Conservation (phyloP, 2,888 invertebrate genomes). For the Tricholauxania praeusta region DNA sequence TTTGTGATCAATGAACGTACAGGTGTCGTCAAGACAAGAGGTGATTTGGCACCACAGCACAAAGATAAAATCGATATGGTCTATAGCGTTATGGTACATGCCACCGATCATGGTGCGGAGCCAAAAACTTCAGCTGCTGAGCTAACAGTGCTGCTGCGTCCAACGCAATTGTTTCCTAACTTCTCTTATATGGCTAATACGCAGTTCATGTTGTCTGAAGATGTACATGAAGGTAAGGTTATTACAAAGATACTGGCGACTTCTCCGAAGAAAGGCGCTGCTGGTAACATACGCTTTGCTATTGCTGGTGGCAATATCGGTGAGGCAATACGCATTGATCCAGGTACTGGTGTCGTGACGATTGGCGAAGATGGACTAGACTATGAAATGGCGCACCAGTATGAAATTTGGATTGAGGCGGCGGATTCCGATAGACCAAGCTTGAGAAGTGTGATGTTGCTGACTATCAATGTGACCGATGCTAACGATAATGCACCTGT, state of each 20-base stretch:
- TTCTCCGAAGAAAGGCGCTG: slow-evolving; percentile 82
- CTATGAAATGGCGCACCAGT: slow-evolving; percentile 84
- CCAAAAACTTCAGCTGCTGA: slow-evolving; percentile 81
- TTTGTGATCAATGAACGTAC: slow-evolving; percentile 84
- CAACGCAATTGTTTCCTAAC: slow-evolving; percentile 83
- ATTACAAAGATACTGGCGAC: slow-evolving; percentile 83
- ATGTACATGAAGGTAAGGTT: slow-evolving; percentile 80
- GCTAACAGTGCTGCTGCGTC: slow-evolving; percentile 81
- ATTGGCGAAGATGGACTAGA: slow-evolving; percentile 85
- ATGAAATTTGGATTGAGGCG: slow-evolving; percentile 94
- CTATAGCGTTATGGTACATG: slow-evolving; percentile 81
- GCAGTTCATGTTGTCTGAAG: slow-evolving; percentile 83
- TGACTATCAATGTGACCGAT: slow-evolving; percentile 91
- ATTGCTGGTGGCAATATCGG: slow-evolving; percentile 94
- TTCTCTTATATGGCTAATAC: slow-evolving; percentile 79
- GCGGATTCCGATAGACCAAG: slow-evolving; percentile 82
- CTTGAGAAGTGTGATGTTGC: slow-evolving; percentile 81
- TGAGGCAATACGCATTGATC: slow-evolving; percentile 85
- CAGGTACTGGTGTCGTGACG: slow-evolving; percentile 82
- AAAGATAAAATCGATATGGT: slow-evolving; percentile 71
- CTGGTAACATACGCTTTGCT: slow-evolving; percentile 79
- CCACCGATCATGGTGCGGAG: slow-evolving; percentile 81
- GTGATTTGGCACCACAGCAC: slow-evolving; percentile 69
- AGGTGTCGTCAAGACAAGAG: slow-evolving; percentile 87
- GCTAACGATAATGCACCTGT: slow-evolving; percentile 92